Evolutionary conservation across 2,113 vertebrate genomes (phyloP), one percentile per base, ranked within the genome.

Genomic region (Tor tambroides): DNA sequence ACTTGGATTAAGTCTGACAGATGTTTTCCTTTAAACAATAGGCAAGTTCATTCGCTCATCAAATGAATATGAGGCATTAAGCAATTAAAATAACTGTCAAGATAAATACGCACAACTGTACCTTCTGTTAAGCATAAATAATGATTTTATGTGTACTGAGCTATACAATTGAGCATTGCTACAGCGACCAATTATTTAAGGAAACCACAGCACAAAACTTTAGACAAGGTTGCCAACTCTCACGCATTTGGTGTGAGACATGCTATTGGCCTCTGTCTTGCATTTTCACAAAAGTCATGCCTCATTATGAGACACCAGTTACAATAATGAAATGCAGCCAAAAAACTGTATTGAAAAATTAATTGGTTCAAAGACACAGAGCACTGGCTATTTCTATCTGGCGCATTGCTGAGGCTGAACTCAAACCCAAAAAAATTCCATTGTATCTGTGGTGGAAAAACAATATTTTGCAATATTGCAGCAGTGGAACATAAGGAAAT

Each of bases 321-420:
- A 35, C 30, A 51, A 77, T 30, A 46, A 79, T 32, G 19, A 54
- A 79, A 35, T 56, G 28, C 49, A 56, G 51, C 49, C 49, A 32
- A 78, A 23, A 51, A 51, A 56, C 43, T 46, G 43, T 23, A 32
- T 26, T 56, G 19, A 56, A 19, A 54, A 79, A 79, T 79, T 7
- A 23, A 56, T 56, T 21, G 49, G 49, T 79, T 78, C 76, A 78
- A 78, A 54, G 76, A 54, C 49, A 51, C 15, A 32, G 28, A 46
- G 23, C 6, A 78, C 75, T 74, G 35, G 71, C 49, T 32, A 78
- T 49, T 78, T 78, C 46, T 21, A 21, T 54, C 49, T 32, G 76
- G 76, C 4, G 10, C 26, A 74, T 14, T 26, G 38, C 23, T 26
- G 23, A 26, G 32, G 15, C 32, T 79, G 49, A 78, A 78, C 46